Base-by-base conservation (phyloP, 2,888 invertebrate species). In the Lamproptera curius region DNA sequence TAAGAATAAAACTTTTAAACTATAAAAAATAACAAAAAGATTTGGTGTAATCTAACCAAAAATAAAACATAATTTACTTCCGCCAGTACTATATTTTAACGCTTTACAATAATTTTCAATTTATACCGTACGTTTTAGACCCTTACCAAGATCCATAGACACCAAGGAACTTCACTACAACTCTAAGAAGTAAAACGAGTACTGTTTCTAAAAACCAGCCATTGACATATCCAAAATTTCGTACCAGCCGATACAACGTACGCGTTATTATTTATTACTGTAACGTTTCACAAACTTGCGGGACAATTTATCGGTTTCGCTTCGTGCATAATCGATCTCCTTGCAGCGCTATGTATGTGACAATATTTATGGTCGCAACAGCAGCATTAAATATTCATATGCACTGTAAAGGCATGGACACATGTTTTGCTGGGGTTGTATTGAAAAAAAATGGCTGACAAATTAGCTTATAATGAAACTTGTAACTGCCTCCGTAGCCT, bases 301-400 rank as follows among this genome's bases (percentile, higher is more conserved):
- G 51, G 49, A 46, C 56, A 56, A 70, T 70, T 64, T 70, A 69
- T 70, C 42, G 52, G 62, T 52, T 53, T 58, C 59, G 56, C 58
- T 53, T 56, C 46, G 49, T 47, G 45, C 42, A 31, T 52, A 53
- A 54, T 51, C 51, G 50, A 52, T 53, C 50, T 36, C 41, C 43
- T 39, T 46, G 50, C 40, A 23, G 37, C 17, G 33, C 39, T 50
- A 45, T 42, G 46, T 50, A 46, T 52, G 53, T 51, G 42, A 53
- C 44, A 51, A 44, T 50, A 53, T 53, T 54, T 56, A 48, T 47
- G 8, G 38, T 23, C 16, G 23, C 31, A 15, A 17, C 31, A 26
- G 23, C 6, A 14, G 26, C 23, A 31, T 42, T 50, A 38, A 42
- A 39, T 42, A 46, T 50, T 49, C 43, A 50, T 44, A 23, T n/a